Evolutionary conservation across 2,888 invertebrate species (phyloP).

Genomic region (Drosophila cracens): DNA sequence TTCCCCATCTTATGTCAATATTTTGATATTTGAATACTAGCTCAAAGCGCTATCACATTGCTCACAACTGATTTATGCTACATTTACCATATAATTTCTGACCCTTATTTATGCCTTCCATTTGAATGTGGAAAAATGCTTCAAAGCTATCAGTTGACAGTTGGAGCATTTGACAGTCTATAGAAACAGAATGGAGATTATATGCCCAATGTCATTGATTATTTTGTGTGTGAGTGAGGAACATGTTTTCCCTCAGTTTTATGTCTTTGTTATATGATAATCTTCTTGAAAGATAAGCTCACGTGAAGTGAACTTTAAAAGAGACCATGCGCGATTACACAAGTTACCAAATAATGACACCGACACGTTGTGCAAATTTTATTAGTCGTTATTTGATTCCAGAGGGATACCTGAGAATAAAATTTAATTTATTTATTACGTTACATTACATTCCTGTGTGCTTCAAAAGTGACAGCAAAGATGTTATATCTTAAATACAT

Average conservation of each 20-base stretch:
- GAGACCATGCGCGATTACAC: not conserved
- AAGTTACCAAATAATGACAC: not conserved
- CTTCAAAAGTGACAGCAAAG: not conserved
- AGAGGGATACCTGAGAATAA: not conserved
- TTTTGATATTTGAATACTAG: not conserved
- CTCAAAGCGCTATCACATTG: not conserved
- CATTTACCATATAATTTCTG: conserved; percentile 6
- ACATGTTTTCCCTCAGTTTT: not conserved
- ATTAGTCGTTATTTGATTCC: not conserved
- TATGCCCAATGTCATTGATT: not conserved
- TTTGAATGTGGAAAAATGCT: not conserved
- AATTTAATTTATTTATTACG: not conserved
- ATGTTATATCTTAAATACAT: not conserved
- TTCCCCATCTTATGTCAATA: not conserved
- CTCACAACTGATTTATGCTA: conserved; percentile 32
- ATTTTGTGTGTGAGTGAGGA: not conserved
- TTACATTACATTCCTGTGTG: not conserved
- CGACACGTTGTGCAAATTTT: not conserved
- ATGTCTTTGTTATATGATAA: not conserved
- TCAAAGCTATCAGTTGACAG: not conserved
- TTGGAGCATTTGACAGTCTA: not conserved
- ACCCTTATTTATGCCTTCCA: conserved; percentile 27
- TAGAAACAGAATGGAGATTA: too few species aligned
- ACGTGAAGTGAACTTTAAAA: not conserved
- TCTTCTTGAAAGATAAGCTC: not conserved